Base-by-base conservation (phyloP, 1,140 invertebrate species). In the Amyelois transitella region DNA sequence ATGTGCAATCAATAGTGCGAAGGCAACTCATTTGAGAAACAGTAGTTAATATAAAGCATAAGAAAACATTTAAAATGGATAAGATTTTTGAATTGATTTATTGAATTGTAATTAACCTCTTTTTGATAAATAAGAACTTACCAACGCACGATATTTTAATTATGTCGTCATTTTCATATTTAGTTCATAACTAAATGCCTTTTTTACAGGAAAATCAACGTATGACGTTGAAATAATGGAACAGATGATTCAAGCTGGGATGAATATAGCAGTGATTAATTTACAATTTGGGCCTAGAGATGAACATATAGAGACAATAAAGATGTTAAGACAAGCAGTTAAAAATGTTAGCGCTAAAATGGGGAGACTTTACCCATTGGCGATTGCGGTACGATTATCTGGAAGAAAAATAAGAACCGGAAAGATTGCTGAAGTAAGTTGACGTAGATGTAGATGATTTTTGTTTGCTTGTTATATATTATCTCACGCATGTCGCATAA, bases 351-450 rank as follows among this genome's bases (percentile, higher is more conserved):
- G 91, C 52, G 74, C 88, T 32, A 88, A 86, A 51, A 77, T 91
- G 44, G 91, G 90, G 0, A 88, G 90, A 53, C 88, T 89, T n/a
- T 91, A 90, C 71, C 92, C 94, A 0, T 70, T 95, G n/a, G 94
- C 92, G 4, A 94, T 96, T 73, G 94, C 92, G 25, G 81, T 94
- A 17, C 92, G 94, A 64, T 92, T 94, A 0, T 92, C 94, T 68
- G 95, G 94, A 18, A 93, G 93, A n/a, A 94, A 96, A 83, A 95
- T 96, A 55, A 85, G 94, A 67, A 96, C 94, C 19, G 94, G 94
- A 12, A 77, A 91, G 2, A 88, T 95, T 28, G 89, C 92, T 76
- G 92, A 92, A 28, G 93, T 86, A 63, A 54, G 70, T 62, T 43
- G 5, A 8, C 18, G 0, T 21, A 1, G 10, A 22, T 19, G n/a